Percentiles rank a stretch among this genome's conserved stretches.
Evolutionary conservation across 2,113 vertebrate genomes (phyloP).

Genomic region (Prunella fulvescens): DNA sequence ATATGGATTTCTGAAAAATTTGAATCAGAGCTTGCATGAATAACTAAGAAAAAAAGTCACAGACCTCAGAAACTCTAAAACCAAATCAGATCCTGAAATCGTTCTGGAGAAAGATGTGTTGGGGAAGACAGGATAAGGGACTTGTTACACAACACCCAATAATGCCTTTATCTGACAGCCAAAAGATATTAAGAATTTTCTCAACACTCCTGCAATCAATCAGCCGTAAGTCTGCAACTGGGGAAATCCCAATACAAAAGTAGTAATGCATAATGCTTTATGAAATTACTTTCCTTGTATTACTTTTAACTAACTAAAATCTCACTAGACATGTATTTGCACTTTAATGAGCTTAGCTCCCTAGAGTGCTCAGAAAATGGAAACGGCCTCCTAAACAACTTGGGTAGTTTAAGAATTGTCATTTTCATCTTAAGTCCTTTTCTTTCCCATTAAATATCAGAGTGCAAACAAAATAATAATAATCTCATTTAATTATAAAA

Average conservation of each 20-base stretch:
- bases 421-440: neutral
- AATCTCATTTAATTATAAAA: neutral
- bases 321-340: neutral
- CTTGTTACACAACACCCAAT: neutral
- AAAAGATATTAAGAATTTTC: neutral
- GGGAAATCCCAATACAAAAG: neutral
- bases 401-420: neutral
- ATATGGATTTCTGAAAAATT: neutral
- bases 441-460: neutral
- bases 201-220: neutral
- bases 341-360: neutral
- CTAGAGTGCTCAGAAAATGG: neutral
- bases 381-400: neutral
- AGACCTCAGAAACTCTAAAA: neutral
- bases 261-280: neutral
- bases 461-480: neutral
- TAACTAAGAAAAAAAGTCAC: neutral
- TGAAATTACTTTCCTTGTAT: neutral
- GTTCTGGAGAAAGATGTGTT: neutral
- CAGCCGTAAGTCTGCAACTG: neutral
- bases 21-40: neutral
- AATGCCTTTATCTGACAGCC: neutral
- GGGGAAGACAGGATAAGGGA: neutral
- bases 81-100: neutral
- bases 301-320: neutral